These are phyloP conservation scores for Diarsia dahlii DNA, from an alignment of 2,888 invertebrate genomes.

Conservation along the genomic window DNA sequence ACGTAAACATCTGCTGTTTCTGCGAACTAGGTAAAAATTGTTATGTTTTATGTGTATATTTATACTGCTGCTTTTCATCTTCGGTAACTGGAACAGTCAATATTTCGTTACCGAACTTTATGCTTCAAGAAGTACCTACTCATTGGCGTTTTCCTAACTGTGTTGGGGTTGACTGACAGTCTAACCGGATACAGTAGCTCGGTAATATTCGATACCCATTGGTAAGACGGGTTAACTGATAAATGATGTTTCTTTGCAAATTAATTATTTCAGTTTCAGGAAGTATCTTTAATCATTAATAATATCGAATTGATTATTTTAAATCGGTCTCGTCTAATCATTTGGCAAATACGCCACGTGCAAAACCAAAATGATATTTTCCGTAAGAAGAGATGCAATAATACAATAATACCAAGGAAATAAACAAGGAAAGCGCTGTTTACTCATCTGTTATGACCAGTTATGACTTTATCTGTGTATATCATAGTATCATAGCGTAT, in stretches of 20 bases:
- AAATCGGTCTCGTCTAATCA: too few relatives aligned
- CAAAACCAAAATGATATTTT: not conserved
- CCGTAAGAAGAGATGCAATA: conserved; percentile 3
- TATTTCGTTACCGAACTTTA: not conserved
- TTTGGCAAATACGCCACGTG: not conserved
- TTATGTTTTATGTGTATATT: too few relatives aligned
- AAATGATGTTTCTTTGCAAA: too few relatives aligned
- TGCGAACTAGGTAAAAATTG: not conserved
- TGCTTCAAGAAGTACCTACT: not conserved
- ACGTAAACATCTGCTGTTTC: not conserved
- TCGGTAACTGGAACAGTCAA: not conserved
- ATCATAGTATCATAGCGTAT: conserved; percentile 34
- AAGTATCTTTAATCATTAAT: not conserved
- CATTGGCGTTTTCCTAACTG: not conserved
- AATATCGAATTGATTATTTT: not conserved
- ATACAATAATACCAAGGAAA: conserved; percentile 16
- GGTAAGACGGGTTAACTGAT: not conserved
- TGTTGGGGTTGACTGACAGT: not conserved
- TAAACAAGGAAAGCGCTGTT: conserved; percentile 48
- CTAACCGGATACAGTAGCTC: not conserved
- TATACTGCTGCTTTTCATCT: not conserved
- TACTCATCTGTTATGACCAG: conserved; percentile 40
- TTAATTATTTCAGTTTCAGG: not conserved
- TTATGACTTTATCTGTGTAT: conserved; percentile 47
- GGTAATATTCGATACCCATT: not conserved